Conservation (phyloP, 2,888 invertebrate species). For the Leptinotarsa juncta region DNA sequence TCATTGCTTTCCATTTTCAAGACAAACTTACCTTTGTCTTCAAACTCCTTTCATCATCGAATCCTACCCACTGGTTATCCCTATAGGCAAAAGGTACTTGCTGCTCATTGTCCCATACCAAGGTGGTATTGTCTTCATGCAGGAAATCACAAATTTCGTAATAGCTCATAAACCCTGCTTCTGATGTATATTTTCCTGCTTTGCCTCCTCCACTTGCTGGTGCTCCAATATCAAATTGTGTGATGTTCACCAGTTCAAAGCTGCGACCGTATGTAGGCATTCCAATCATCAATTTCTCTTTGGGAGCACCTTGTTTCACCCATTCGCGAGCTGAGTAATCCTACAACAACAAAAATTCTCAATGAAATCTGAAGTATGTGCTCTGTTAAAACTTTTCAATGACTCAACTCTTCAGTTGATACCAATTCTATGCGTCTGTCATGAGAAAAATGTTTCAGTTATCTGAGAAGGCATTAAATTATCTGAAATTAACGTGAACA, state of each 20-base stretch:
- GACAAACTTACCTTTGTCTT: conserved; percentile 81
- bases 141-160: conserved; percentile 96
- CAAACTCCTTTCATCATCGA: conserved; percentile 91
- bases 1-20: background rate
- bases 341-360: conserved; percentile 63
- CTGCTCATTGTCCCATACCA: conserved; percentile 96
- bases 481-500: conserved; percentile 55
- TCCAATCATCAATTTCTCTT: conserved; percentile 93
- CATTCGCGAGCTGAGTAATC: conserved; percentile 92
- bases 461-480: too few relatives aligned
- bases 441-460: too few relatives aligned
- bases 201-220: conserved; percentile 89
- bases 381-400: too few relatives aligned
- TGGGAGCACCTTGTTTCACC: conserved; percentile 93
- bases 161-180: conserved; percentile 94
- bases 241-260: conserved; percentile 86
- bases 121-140: conserved; percentile 88
- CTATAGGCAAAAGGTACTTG: conserved; percentile 95
- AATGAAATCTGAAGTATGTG: too few relatives aligned
- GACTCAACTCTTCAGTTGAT: too few relatives aligned
- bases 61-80: conserved; percentile 93
- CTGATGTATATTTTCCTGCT: conserved; percentile 89
- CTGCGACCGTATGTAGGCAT: conserved; percentile 95
- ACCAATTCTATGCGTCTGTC: too few relatives aligned
- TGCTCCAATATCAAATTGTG: conserved; percentile 93